These are phyloP conservation scores for Drosophila funebris DNA, from an alignment of 1,140 invertebrate species.

Conservation along the genomic window DNA sequence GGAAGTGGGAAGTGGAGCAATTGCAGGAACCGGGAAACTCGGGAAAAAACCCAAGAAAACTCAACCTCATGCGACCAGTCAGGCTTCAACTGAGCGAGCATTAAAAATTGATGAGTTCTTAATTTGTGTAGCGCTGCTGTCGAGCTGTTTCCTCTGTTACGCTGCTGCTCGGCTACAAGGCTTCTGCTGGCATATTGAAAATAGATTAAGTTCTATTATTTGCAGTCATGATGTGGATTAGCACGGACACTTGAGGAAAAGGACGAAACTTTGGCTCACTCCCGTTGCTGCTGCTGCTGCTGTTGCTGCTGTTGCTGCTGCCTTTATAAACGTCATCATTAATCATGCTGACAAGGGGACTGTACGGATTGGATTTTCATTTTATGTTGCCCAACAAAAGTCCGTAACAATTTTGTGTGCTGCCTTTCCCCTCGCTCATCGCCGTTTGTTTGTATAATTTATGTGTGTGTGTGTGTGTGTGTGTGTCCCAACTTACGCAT, in stretches of 20 bases:
- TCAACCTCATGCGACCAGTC: conserved; percentile 23
- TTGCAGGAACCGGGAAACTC: conserved; percentile 1
- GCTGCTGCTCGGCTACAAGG: conserved; percentile 31
- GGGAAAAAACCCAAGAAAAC: not conserved
- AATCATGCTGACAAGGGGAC: conserved; percentile 78
- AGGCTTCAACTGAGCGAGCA: conserved; percentile 60
- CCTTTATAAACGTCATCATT: conserved; percentile 81
- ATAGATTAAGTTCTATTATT: conserved; percentile 83
- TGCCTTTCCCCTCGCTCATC: conserved; percentile 54
- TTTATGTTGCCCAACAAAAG: conserved; percentile 52
- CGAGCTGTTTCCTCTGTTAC: not conserved
- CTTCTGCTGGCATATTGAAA: conserved; percentile 70
- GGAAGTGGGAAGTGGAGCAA: conserved; percentile 13
- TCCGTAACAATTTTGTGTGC: conserved; percentile 63
- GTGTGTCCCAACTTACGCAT: conserved; percentile 48
- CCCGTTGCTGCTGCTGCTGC: no score
- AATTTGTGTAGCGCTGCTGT: conserved; percentile 74
- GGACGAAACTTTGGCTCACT: conserved; percentile 31
- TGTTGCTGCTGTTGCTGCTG: no score
- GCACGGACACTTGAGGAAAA: conserved; percentile 67
- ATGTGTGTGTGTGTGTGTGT: conserved; percentile 68
- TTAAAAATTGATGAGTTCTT: conserved; percentile 83
- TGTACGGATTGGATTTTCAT: conserved; percentile 66
- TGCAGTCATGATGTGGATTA: conserved; percentile 82
- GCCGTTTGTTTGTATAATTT: conserved; percentile 69